phyloP scores from a whole-genome alignment of 2,113 vertebrate genomes.

The Trichomycterus rosablanca region DNA sequence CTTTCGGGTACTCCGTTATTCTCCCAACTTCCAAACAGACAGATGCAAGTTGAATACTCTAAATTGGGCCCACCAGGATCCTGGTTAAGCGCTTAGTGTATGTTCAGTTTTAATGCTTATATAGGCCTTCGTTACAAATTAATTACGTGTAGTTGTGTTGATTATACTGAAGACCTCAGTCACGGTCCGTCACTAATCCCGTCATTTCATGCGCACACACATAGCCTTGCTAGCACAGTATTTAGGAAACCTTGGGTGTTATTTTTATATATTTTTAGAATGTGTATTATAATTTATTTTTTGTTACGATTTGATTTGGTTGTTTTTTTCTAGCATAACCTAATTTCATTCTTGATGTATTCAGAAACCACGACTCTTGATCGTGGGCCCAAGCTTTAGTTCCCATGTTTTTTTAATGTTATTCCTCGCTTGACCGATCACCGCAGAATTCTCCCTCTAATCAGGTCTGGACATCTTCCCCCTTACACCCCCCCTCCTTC shows the following conservation, averaged over 20 bases:
- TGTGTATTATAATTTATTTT: not conserved
- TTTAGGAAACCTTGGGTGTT: not conserved
- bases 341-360: not conserved
- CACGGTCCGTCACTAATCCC: slow-evolving; percentile 5
- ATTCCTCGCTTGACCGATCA: not conserved
- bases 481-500: not conserved
- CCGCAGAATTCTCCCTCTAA: not conserved
- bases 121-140: no score
- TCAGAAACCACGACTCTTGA: not conserved
- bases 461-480: slow-evolving; percentile 19
- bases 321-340: no score
- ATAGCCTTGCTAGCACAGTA: not conserved
- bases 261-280: not conserved
- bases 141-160: not conserved
- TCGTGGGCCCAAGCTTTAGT: not conserved
- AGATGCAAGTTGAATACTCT: no score
- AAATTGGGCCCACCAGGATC: no score
- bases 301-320: no score
- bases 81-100: no score
- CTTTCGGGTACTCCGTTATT: no score
- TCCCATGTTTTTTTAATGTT: no score
- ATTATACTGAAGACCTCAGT: slow-evolving; percentile 3
- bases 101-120: no score
- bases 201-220: slow-evolving; percentile 9
- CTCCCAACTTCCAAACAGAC: no score